These are phyloP conservation scores for Sakesphorus luctuosus DNA, from an alignment of 2,113 vertebrate genomes.

Conservation along the genomic window DNA sequence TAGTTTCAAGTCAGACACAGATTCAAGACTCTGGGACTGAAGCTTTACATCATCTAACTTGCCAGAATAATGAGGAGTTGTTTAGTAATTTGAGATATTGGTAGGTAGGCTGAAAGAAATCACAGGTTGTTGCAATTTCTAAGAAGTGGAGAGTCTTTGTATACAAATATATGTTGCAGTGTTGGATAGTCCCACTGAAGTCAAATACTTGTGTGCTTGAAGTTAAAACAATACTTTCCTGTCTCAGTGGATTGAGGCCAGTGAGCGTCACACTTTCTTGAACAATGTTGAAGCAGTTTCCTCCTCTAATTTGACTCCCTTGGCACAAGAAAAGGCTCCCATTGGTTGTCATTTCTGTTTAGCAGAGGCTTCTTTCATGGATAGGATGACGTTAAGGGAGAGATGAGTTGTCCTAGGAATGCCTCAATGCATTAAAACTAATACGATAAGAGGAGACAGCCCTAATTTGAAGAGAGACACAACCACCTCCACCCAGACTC, in stretches of 20 bases:
- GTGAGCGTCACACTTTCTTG: background rate
- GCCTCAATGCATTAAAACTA: background rate
- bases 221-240: background rate
- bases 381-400: background rate
- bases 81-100: background rate
- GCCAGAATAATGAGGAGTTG: background rate
- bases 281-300: background rate
- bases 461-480: background rate
- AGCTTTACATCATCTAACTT: background rate
- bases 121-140: background rate
- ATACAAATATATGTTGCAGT: background rate
- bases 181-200: background rate
- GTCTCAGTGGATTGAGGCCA: background rate
- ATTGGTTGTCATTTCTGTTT: background rate
- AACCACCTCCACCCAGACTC: background rate
- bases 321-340: background rate
- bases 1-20: background rate
- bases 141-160: background rate
- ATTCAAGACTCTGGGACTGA: background rate
- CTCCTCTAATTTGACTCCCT: background rate
- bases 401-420: conserved; percentile 2
- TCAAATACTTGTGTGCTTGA: background rate
- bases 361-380: background rate
- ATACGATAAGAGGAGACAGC: conserved; percentile 8
- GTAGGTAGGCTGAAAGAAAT: background rate